Conservation (phyloP, 2,797 vertebrate genomes). For the Denticeps clupeoides region DNA sequence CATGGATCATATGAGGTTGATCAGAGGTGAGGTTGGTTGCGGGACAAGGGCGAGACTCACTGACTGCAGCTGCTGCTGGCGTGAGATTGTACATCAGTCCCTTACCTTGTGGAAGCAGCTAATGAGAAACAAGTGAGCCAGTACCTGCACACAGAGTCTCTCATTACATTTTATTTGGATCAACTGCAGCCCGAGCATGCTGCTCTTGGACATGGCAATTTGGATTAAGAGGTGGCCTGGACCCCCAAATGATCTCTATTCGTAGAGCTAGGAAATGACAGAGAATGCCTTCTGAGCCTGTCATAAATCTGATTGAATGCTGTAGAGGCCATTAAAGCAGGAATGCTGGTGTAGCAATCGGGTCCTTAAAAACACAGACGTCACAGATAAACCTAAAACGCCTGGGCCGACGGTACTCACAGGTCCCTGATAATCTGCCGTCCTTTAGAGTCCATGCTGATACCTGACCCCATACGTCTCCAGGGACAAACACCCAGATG, state of each 20-base stretch:
- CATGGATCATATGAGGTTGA: slow-evolving; percentile 4
- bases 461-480: slow-evolving; percentile 20
- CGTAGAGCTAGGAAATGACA: too few species aligned
- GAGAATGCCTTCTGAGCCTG: too few species aligned
- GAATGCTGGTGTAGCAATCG: slow-evolving; percentile 16
- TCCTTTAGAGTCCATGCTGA: slow-evolving; percentile 2
- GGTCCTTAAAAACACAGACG: slow-evolving; percentile 5
- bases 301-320: slow-evolving; percentile 8
- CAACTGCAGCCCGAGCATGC: too few species aligned
- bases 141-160: neutral
- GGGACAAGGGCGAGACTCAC: neutral
- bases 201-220: too few species aligned
- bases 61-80: neutral
- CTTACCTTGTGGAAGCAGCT: neutral
- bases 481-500: slow-evolving; percentile 13
- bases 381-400: slow-evolving; percentile 10
- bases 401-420: slow-evolving; percentile 16
- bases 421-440: slow-evolving; percentile 12
- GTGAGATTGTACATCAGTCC: neutral
- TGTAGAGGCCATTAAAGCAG: slow-evolving; percentile 4
- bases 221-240: too few species aligned
- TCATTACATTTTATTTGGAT: neutral
- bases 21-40: neutral
- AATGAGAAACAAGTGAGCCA: neutral
- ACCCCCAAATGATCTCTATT: too few species aligned